Base-by-base conservation (phyloP, 2,113 vertebrate species). In the Saguinus imperator region DNA sequence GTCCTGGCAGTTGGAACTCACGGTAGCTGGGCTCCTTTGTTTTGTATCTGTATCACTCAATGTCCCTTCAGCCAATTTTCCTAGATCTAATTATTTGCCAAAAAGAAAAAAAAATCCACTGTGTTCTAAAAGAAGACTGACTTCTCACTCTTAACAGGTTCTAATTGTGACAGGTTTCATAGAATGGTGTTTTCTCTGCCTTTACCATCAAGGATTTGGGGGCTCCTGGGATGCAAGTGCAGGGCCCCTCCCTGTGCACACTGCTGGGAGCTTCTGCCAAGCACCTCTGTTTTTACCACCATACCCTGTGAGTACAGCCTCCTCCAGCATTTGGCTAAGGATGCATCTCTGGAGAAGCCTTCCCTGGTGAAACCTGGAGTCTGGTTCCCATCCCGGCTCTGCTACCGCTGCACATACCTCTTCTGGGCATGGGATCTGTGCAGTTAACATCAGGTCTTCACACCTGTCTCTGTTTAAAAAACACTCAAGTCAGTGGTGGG, bases 391-490 rank as follows among this genome's bases (percentile, higher is more conserved):
- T 52, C 37, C 13, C 23, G 25, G 40, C 61, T 29, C 61, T 64
- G 40, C 81, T n/a, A 17, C 45, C 11, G 2, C 4, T 5, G 21
- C 48, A 29, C 35, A 21, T 45, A 52, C n/a, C 17, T 72, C n/a
- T 13, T 9, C n/a, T 77, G 1, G 3, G 35, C 73, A 10, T 10
- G 2, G 25, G 5, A 21, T 77, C 50, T 35, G 0, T 25, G 45
- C 3, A 4, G 12, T 75, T 83, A 94, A 48, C 73, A 21, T 52
- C 2, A 0, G 8, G 29, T 17, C 25, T 79, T 45, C 37, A 2
- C 1, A 1, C 25, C 50, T 35, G 4, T 23, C 82, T 92, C 52
- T 32, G 9, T 50, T 91, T 17, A 45, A 37, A 29, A 52, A 32
- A n/a, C 3, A 81, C 2, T 9, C 13, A 23, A 57, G 21, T 29